Conservation (phyloP, 1,140 invertebrate genomes). For the Papilio dardanus region DNA sequence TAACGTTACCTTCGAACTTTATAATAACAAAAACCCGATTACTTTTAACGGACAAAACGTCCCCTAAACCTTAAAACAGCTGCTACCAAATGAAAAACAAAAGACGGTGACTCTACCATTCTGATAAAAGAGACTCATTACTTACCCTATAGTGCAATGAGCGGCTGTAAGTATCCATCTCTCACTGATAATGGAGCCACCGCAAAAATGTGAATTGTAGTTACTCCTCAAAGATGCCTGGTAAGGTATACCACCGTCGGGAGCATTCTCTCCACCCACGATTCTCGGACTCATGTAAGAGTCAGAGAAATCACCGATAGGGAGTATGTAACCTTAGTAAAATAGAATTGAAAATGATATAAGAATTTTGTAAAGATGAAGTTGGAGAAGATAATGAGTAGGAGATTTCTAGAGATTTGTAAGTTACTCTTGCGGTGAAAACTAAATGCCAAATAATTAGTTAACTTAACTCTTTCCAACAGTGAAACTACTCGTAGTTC, state of each 20-base stretch:
- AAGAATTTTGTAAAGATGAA: neutral
- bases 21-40: no score
- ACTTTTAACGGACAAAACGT: no score
- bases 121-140: neutral
- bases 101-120: neutral
- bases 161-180: slow-evolving; percentile 81
- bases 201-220: slow-evolving; percentile 78
- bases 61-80: neutral
- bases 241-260: slow-evolving; percentile 70
- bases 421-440: no score
- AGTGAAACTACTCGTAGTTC: no score
- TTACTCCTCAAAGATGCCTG: slow-evolving; percentile 72
- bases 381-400: neutral
- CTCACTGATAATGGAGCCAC: slow-evolving; percentile 77
- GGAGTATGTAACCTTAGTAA: slow-evolving; percentile 32
- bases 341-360: neutral
- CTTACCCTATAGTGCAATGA: slow-evolving; percentile 78
- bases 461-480: no score
- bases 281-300: slow-evolving; percentile 51
- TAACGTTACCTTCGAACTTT: no score
- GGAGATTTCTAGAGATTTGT: no score
- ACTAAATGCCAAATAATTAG: no score
- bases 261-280: slow-evolving; percentile 75
- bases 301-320: neutral
- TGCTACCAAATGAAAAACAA: neutral